Base-by-base conservation (phyloP, 1,140 invertebrate genomes). In the Conus betulinus region DNA sequence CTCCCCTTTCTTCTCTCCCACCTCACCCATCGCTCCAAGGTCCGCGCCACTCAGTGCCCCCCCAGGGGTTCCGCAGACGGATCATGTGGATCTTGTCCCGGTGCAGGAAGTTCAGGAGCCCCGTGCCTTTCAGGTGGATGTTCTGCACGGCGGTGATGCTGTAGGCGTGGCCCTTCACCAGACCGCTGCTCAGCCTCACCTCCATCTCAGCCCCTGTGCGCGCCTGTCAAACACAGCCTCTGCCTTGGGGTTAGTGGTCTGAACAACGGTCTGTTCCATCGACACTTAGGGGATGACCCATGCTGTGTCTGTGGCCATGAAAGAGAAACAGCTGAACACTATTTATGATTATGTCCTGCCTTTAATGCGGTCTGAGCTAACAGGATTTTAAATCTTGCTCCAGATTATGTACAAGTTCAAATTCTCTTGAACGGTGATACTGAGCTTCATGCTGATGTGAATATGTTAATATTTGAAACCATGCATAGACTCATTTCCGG, bases 31-130 rank as follows among this genome's bases (percentile, higher is more conserved):
- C 94, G 90, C 95, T 95, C 94, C 94, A 95, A 5, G 94, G 90
- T n/a, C 99, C 99, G 93, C 98, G 99, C 99, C 99, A 99, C 95
- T 99, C 99, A 3, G 91, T 91, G 60, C 93, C 93, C n/a, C 96
- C 97, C 96, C 96, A 97, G 17, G 97, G 96, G 89, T 97, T 97
- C 91, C 97, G 92, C 88, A 97, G 95, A 90, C 96, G 92, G 10
- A 95, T 92, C 94, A 94, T 94, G 51, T 91, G 88, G 83, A 94
- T 92, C 82, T 92, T 93, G 84, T 94, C 95, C 81, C 91, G 83
- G 84, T 95, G 95, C 87, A 94, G 93, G 25, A 93, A 89, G 20
- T 90, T 90, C 20, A 94, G 92, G 7, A 94, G 88, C 7, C 91
- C 91, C 10, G 93, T 94, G 20, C 93, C 94, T 60, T 91, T 91